phyloP scores from a whole-genome alignment of 2,888 invertebrate genomes.

The Hydroisotoma schaefferi region DNA sequence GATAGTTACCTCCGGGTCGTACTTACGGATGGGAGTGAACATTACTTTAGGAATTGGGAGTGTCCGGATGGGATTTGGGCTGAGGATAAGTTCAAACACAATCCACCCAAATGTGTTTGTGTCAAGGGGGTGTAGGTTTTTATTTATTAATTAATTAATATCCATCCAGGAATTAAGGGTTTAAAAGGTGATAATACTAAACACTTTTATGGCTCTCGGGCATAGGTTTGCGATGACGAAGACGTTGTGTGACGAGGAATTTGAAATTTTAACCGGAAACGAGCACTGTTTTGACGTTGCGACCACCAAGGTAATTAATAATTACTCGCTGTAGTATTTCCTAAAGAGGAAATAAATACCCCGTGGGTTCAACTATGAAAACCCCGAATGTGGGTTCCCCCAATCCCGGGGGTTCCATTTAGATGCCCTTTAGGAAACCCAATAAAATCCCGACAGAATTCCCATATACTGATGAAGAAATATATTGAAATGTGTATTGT shows the following conservation, averaged over 20 bases:
- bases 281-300: constrained; percentile 29
- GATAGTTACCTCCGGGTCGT: constrained; percentile 12
- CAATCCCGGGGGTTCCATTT: no score
- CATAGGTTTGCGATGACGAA: constrained; percentile 26
- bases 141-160: not conserved
- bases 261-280: constrained; percentile 32
- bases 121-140: constrained; percentile 35
- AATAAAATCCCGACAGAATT: no score
- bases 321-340: no score
- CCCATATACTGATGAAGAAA: no score
- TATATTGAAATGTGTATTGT: no score
- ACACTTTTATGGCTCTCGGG: not conserved
- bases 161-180: not conserved
- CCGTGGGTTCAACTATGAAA: no score
- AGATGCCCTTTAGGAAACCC: no score
- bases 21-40: constrained; percentile 14
- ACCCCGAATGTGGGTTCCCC: no score
- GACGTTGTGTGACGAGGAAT: constrained; percentile 28
- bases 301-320: constrained; percentile 14
- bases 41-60: constrained; percentile 30
- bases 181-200: not conserved
- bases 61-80: constrained; percentile 37
- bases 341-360: no score
- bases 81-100: constrained; percentile 18
- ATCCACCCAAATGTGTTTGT: constrained; percentile 23